phyloP scores from a whole-genome alignment of 1,140 invertebrate species.

The Penaeus vannamei region DNA sequence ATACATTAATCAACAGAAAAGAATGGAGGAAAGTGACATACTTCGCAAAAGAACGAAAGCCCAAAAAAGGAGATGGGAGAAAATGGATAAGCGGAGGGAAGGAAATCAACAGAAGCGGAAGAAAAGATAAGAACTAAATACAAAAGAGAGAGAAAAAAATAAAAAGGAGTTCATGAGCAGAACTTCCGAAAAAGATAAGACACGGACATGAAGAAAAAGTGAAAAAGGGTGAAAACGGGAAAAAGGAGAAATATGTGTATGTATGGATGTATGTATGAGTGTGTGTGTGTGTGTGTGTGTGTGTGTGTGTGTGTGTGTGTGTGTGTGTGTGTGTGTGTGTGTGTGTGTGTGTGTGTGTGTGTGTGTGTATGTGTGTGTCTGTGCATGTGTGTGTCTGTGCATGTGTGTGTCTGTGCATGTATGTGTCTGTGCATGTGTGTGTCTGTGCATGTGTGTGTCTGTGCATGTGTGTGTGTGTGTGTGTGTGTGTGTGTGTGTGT shows the following conservation, averaged over 20 bases:
- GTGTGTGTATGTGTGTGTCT: constrained; percentile 5
- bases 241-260: not conserved
- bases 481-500: constrained; percentile 12
- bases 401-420: constrained; percentile 31
- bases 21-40: no score
- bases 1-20: no score
- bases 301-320: constrained; percentile 32
- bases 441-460: constrained; percentile 31
- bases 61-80: no score
- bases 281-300: constrained; percentile 25
- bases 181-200: no score
- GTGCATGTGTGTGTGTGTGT: constrained; percentile 16
- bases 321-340: constrained; percentile 31
- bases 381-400: constrained; percentile 44
- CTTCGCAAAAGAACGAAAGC: no score
- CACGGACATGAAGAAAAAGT: not conserved
- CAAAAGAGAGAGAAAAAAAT: not conserved
- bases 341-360: not conserved
- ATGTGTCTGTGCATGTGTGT: constrained; percentile 11
- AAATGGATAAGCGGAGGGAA: no score
- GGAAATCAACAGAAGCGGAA: no score
- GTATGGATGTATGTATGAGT: not conserved
- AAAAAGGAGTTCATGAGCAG: not conserved
- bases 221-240: not conserved
- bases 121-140: not conserved